Evolutionary conservation across 2,113 vertebrate genomes (phyloP).

Genomic region (Cyprinodon variegatus): DNA sequence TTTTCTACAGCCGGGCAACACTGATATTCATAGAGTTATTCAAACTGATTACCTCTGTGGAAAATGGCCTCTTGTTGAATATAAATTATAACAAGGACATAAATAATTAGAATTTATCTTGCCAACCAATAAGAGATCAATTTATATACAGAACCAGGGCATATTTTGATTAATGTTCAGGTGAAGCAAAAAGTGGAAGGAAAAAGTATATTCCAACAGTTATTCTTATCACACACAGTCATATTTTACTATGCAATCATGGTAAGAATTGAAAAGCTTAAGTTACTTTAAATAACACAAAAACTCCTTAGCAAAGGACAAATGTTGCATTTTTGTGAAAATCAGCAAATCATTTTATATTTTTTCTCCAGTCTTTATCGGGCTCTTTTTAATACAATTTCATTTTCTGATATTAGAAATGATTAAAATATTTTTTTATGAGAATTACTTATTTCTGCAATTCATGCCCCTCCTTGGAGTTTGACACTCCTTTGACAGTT

Average conservation of each 20-base stretch:
- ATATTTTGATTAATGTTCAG: conserved; percentile 16
- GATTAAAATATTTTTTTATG: neutral
- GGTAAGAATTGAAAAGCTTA: conserved; percentile 14
- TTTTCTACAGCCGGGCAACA: conserved; percentile 51
- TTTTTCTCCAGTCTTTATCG: neutral
- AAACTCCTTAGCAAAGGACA: neutral
- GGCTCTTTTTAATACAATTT: neutral
- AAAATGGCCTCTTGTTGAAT: conserved; percentile 51
- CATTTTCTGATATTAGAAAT: neutral
- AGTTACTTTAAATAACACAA: conserved; percentile 17
- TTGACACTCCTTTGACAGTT: neutral
- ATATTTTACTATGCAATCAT: conserved; percentile 1
- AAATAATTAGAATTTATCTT: conserved; percentile 61
- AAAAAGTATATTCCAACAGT: neutral
- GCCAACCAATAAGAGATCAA: conserved; percentile 21
- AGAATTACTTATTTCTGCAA: neutral
- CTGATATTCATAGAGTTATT: conserved; percentile 63
- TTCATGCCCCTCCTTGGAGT: neutral
- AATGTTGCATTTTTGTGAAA: neutral
- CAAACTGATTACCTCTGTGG: conserved; percentile 58
- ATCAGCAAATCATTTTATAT: neutral
- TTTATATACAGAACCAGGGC: conserved; percentile 26
- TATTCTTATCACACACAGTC: conserved; percentile 8
- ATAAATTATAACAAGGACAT: conserved; percentile 40
- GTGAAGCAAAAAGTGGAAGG: conserved; percentile 3